Percentiles rank a stretch among this genome's conserved stretches.
phyloP scores from a whole-genome alignment of 2,888 invertebrate genomes.

The Rotaria socialis region DNA sequence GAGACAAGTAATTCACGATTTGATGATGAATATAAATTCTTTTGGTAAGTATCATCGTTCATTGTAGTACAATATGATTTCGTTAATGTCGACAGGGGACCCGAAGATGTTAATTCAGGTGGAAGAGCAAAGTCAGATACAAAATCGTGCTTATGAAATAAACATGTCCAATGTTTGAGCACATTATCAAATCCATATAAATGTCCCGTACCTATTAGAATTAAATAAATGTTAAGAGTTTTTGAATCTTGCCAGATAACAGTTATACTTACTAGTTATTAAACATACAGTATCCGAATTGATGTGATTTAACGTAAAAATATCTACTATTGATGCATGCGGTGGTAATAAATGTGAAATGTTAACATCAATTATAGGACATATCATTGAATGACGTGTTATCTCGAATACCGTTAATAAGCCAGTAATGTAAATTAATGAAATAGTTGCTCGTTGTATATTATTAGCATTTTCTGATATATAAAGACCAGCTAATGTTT shows the following conservation, averaged over 20 bases:
- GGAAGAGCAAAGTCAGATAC: conserved; percentile 5
- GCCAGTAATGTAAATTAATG: background rate
- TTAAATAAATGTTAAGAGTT: no score
- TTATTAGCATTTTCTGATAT: background rate
- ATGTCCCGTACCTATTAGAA: background rate
- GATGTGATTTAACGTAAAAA: background rate
- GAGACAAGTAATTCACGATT: conserved; percentile 12
- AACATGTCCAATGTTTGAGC: conserved; percentile 25
- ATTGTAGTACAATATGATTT: background rate
- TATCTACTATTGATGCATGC: background rate
- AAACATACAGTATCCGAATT: background rate
- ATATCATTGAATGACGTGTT: background rate
- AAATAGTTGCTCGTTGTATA: background rate
- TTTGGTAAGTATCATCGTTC: background rate
- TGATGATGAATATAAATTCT: background rate
- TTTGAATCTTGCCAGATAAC: no score
- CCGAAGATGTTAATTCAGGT: background rate
- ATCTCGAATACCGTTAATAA: background rate
- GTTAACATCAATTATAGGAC: background rate
- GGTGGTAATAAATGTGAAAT: conserved; percentile 11
- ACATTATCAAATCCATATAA: background rate
- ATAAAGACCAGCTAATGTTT: background rate
- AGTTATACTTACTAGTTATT: background rate
- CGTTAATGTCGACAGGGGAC: background rate
- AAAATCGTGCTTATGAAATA: background rate